These are phyloP conservation scores for Chrysolina haemoptera DNA, from an alignment of 2,888 invertebrate genomes.

Conservation along the genomic window DNA sequence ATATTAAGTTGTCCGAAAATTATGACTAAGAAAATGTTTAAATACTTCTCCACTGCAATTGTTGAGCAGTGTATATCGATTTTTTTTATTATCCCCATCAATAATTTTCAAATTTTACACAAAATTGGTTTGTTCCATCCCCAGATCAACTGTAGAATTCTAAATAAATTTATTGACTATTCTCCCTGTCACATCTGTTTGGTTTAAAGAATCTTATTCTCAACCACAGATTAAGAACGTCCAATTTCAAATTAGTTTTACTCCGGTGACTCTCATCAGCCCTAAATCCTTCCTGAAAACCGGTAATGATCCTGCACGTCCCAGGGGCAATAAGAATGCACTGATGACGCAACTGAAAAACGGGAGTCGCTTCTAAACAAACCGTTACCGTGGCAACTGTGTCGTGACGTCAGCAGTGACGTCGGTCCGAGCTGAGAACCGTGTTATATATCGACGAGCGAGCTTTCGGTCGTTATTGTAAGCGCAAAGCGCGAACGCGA, in stretches of 20 bases:
- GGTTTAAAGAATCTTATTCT: too few species aligned
- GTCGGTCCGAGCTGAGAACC: constrained; percentile 65
- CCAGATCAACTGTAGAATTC: too few species aligned
- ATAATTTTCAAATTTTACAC: too few species aligned
- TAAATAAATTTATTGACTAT: background rate
- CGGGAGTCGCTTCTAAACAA: constrained; percentile 69
- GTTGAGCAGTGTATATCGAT: too few species aligned
- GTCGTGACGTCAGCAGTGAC: constrained; percentile 66
- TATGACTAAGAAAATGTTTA: too few species aligned
- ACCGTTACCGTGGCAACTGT: constrained; percentile 65
- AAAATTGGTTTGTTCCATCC: too few species aligned
- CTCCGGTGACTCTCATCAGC: constrained; percentile 1
- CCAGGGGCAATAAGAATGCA: constrained; percentile 35
- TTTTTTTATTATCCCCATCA: too few species aligned
- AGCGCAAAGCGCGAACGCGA: constrained; percentile 64
- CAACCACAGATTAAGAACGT: too few species aligned
- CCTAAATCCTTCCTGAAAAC: constrained; percentile 3
- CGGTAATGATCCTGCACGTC: constrained; percentile 31
- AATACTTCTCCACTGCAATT: too few species aligned
- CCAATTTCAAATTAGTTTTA: background rate
- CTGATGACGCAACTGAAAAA: constrained; percentile 74
- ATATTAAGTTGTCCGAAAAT: too few species aligned
- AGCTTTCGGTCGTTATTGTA: constrained; percentile 56
- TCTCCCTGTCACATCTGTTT: too few species aligned
- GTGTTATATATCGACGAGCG: constrained; percentile 68